Evolutionary conservation across 2,797 vertebrate species (phyloP).

Genomic region (Alfaro cultratus): DNA sequence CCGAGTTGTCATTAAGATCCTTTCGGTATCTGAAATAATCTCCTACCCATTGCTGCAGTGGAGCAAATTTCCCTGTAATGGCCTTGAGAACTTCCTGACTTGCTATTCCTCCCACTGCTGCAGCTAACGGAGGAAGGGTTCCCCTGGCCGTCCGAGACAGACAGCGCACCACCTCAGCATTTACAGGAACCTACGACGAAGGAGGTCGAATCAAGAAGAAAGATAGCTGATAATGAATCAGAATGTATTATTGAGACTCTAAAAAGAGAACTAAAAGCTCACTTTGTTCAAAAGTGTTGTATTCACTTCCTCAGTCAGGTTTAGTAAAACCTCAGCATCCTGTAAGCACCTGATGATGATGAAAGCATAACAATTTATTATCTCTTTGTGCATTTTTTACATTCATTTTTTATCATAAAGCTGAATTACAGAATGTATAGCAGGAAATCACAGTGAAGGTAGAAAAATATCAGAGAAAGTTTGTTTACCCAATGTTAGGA

Average conservation of each 20-base stretch:
- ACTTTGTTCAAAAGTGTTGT: slow-evolving; percentile 89
- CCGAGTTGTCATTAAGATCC: neutral
- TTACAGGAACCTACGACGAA: slow-evolving; percentile 76
- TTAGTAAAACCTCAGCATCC: slow-evolving; percentile 91
- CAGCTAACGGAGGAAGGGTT: slow-evolving; percentile 88
- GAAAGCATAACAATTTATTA: slow-evolving; percentile 13
- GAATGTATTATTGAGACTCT: neutral
- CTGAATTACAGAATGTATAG: neutral
- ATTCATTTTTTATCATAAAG: slow-evolving; percentile 9
- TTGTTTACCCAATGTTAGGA: slow-evolving; percentile 88
- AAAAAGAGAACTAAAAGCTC: slow-evolving; percentile 49
- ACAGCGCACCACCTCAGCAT: slow-evolving; percentile 85
- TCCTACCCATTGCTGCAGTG: slow-evolving; percentile 96
- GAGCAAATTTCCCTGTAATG: slow-evolving; percentile 97
- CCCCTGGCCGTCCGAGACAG: slow-evolving; percentile 90
- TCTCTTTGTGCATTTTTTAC: slow-evolving; percentile 1
- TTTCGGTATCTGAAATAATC: slow-evolving; percentile 2
- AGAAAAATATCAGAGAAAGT: neutral
- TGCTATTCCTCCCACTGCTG: slow-evolving; percentile 90
- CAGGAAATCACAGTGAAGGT: neutral
- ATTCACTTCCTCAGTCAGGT: slow-evolving; percentile 85
- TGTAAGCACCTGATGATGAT: slow-evolving; percentile 85
- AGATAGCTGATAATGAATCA: neutral
- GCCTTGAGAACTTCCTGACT: slow-evolving; percentile 98
- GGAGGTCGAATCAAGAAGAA: neutral